phyloP scores from a whole-genome alignment of 2,113 vertebrate genomes.

The Beaufortia kweichowensis region DNA sequence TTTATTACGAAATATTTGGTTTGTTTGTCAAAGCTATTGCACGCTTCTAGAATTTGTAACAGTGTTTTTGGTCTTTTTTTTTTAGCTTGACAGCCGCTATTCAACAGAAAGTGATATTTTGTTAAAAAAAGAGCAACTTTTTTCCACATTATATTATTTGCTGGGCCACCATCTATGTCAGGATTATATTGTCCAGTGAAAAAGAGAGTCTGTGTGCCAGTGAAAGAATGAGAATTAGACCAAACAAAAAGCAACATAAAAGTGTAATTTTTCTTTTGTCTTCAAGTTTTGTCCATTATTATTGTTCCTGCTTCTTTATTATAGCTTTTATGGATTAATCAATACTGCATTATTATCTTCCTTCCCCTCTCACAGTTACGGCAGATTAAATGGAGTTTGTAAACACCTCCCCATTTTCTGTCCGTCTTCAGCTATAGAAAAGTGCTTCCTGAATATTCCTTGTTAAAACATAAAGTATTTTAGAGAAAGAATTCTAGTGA shows the following conservation, averaged over 20 bases:
- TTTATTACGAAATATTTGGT: too few relatives aligned
- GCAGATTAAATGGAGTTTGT: slow-evolving; percentile 68
- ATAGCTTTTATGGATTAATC: slow-evolving; percentile 73
- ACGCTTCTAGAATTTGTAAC: too few relatives aligned
- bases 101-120: too few relatives aligned
- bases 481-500: slow-evolving; percentile 48
- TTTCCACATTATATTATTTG: neutral
- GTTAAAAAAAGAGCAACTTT: too few relatives aligned
- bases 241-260: neutral
- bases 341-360: slow-evolving; percentile 73
- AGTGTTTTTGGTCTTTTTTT: too few relatives aligned
- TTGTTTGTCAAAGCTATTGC: too few relatives aligned
- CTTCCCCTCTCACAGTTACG: slow-evolving; percentile 57
- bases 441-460: slow-evolving; percentile 21
- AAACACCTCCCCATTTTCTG: slow-evolving; percentile 71
- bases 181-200: neutral
- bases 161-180: neutral
- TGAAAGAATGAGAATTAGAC: neutral
- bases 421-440: slow-evolving; percentile 66
- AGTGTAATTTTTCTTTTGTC: slow-evolving; percentile 49
- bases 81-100: too few relatives aligned
- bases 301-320: slow-evolving; percentile 48
- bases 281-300: slow-evolving; percentile 48
- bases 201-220: neutral
- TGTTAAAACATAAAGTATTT: neutral